These are phyloP conservation scores for Isurus oxyrinchus DNA, from an alignment of 2,113 vertebrate species.

Conservation along the genomic window DNA sequence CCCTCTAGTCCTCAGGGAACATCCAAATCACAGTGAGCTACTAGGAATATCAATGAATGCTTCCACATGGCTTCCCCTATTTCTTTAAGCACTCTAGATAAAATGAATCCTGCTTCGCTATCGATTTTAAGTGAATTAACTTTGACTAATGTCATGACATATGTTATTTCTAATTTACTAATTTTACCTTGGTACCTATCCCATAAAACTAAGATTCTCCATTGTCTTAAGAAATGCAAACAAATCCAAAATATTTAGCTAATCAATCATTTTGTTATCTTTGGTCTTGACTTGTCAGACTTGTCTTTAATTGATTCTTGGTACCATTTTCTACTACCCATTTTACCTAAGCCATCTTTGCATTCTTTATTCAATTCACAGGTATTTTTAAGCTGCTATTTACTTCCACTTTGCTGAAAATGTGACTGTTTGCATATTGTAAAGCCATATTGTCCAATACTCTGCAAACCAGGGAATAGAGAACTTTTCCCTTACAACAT, in stretches of 20 bases:
- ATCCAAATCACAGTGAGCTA: not conserved
- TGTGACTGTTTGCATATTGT: not conserved
- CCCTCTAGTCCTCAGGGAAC: no score
- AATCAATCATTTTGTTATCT: not conserved
- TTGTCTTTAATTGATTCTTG: no score
- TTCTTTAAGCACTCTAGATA: not conserved
- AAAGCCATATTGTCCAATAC: not conserved
- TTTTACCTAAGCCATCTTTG: not conserved
- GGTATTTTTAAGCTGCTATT: not conserved
- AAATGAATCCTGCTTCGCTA: not conserved
- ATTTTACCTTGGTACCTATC: not conserved
- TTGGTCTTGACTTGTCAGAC: not conserved
- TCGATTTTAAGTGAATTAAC: not conserved
- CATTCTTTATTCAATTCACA: not conserved
- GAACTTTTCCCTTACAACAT: no score
- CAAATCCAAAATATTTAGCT: not conserved
- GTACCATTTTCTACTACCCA: not conserved
- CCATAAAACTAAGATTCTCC: not conserved
- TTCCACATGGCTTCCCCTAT: not conserved
- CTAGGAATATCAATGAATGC: not conserved
- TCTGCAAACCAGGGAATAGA: no score
- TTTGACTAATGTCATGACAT: not conserved
- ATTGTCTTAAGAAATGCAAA: not conserved
- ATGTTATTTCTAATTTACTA: not conserved
- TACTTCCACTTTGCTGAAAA: not conserved